Evolutionary conservation across 2,888 invertebrate species (phyloP), one percentile per base, ranked within the genome.

Genomic region (Sinohyriopsis cumingii): DNA sequence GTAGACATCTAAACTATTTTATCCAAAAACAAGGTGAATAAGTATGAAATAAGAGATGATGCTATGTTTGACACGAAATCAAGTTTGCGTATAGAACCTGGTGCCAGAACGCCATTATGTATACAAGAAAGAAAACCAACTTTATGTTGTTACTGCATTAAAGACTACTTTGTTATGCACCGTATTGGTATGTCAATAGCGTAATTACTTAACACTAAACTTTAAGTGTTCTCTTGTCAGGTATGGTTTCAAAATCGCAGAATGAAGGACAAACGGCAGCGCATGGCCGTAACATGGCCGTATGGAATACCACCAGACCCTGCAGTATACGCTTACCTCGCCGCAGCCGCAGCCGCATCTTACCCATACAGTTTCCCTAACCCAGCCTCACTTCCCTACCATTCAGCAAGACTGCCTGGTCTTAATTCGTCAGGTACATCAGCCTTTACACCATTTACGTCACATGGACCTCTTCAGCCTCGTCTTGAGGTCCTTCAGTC

Each of bases 181-280:
- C 7, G 33, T 33, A 33, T 33, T 33, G 33, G 9, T 9, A 1
- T 7, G 7, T 33, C 33, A 7, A 33, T 9, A 33, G 33, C 33
- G 33, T 33, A 33, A 33, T 33, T 45, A 45, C 45, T 3, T 15
- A 12, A 12, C 33, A 6, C 45, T 45, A 0, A 45, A 1, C 45
- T 45, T 45, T 22, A 12, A 63, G 53, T 62, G 28, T 73, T 65
- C 67, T 71, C 59, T 60, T 24, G 67, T 60, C 78, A 89, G 89
- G 88, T 89, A 28, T 99, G 99, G 99, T 99, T 99, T 90, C 97
- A 98, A 92, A 98, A 98, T 90, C 93, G 97, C 55, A 92, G 97
- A 63, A 97, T 97, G 97, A 97, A 99, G 89, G 99, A 99, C 92
- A 99, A 99, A 86, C 93, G 99, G 0, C 98, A 99, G 89, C 92